A percentile compares a stretch with the other conserved stretches of the same genome.
Evolutionary conservation across 1,140 invertebrate genomes (phyloP).

Genomic region (Drosophila oshimai): DNA sequence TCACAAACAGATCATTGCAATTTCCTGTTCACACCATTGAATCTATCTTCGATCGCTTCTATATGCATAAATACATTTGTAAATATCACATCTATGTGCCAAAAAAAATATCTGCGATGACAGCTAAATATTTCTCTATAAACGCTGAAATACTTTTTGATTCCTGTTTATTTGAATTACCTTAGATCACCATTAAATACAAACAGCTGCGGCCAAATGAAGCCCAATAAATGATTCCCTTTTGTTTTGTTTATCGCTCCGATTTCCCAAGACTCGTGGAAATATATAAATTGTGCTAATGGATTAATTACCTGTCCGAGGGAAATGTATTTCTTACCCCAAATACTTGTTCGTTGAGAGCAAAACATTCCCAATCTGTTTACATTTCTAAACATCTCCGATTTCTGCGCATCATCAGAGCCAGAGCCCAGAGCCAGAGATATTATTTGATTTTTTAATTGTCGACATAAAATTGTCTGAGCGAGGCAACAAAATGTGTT

Average conservation of each 20-base stretch:
- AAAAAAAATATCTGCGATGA: conserved; percentile 19
- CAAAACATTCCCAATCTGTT: conserved; percentile 33
- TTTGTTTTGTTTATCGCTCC: conserved; percentile 5
- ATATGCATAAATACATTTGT: conserved; percentile 4
- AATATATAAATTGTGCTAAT: conserved; percentile 51
- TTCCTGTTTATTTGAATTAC: conserved; percentile 24
- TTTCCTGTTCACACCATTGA: conserved; percentile 3
- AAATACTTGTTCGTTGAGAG: conserved; percentile 14
- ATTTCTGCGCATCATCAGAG: conserved; percentile 22
- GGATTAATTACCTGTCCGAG: conserved; percentile 67
- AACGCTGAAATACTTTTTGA: not conserved
- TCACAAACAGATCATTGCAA: not conserved
- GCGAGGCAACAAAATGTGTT: conserved; percentile 68
- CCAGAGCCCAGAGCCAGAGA: conserved; percentile 10
- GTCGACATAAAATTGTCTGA: conserved; percentile 45
- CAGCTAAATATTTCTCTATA: conserved; percentile 17
- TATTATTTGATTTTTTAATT: conserved; percentile 77
- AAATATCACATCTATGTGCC: conserved; percentile 28
- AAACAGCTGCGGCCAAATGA: conserved; percentile 19
- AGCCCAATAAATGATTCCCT: not conserved
- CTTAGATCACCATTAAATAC: conserved; percentile 12
- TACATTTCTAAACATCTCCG: conserved; percentile 41
- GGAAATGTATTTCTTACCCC: conserved; percentile 38
- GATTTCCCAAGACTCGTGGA: conserved; percentile 32
- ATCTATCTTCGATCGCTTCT: not conserved